Evolutionary conservation across 2,113 vertebrate genomes (phyloP), one percentile per base, ranked within the genome.

Genomic region (Cebus imitator): DNA sequence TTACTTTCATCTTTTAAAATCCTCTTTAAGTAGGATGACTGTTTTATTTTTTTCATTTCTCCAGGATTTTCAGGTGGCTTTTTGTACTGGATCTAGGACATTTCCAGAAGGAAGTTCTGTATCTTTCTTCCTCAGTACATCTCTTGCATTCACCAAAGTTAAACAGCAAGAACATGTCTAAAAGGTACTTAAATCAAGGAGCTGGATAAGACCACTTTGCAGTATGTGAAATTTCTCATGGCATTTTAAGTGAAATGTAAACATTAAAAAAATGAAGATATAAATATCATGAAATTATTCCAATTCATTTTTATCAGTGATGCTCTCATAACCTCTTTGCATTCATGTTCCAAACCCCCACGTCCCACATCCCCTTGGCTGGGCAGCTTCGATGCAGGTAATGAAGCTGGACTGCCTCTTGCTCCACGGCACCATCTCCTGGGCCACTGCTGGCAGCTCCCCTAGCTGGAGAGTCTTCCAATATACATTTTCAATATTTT

Each of bases 1-100:
- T 99, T 98, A 99, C 99, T 98, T 99, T 99, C 99, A 99, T 99
- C 98, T 99, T 99, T 97, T 99, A 98, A 99, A 99, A 92, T 99
- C 98, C 78, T 99, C 99, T 98, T 99, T 99, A 5, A 99, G 98
- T 98, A 99, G 99, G 96, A 99, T 99, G 96, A 99, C 99, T 86
- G 99, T 99, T 96, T 99, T 64, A 52, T 52, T 64, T 64, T 99
- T 40, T 99, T 99, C 95, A 99, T 99, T 98, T 99, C 99, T 80
- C 99, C 99, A 12, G 99, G 99, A 61, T 99, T 99, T 90, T 99
- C 99, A 86, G 99, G 98, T 64, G 99, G 98, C 97, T 99, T 99
- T 68, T 95, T 98, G 98, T 91, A 99, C 81, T 64, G 98, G 92
- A 96, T 99, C 99, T 99, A 98, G 50, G 97, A 98, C 97, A 79